Evolutionary conservation across 2,888 invertebrate genomes (phyloP).

Genomic region (Plagodis pulveraria): DNA sequence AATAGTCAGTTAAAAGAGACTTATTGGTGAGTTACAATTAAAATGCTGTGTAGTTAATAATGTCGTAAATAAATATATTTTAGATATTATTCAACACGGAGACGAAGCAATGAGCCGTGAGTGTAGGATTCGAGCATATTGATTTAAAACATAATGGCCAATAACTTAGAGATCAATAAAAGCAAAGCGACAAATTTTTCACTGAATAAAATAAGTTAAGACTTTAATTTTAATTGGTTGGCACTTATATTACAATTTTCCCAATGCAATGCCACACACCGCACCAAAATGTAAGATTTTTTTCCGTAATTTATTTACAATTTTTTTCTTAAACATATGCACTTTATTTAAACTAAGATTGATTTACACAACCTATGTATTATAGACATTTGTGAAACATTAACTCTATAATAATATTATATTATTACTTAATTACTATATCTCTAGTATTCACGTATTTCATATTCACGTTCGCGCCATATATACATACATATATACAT

Average conservation of each 20-base stretch:
- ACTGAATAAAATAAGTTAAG: no score
- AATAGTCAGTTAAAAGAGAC: no score
- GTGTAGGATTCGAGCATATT: no score
- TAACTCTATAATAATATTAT: conserved; percentile 44
- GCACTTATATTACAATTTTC: conserved; percentile 4
- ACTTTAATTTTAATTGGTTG: conserved; percentile 1
- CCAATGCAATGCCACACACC: conserved; percentile 2
- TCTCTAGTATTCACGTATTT: conserved; percentile 40
- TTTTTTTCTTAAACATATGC: conserved; percentile 23
- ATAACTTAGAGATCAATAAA: no score
- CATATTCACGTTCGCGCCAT: conserved; percentile 34
- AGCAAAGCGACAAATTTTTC: no score
- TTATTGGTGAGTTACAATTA: no score
- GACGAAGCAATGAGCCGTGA: no score
- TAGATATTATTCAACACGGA: no score
- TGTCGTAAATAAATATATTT: no score
- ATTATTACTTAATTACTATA: conserved; percentile 33
- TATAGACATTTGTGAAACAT: conserved; percentile 46
- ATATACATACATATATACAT: conserved; percentile 44
- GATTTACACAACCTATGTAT: conserved; percentile 34
- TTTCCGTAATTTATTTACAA: conserved; percentile 30
- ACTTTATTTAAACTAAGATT: conserved; percentile 17
- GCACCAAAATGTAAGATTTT: not conserved
- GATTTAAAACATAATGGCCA: no score
- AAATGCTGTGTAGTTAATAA: no score